These are phyloP conservation scores for Plutella xylostella DNA, from an alignment of 2,888 invertebrate genomes.

Conservation along the genomic window DNA sequence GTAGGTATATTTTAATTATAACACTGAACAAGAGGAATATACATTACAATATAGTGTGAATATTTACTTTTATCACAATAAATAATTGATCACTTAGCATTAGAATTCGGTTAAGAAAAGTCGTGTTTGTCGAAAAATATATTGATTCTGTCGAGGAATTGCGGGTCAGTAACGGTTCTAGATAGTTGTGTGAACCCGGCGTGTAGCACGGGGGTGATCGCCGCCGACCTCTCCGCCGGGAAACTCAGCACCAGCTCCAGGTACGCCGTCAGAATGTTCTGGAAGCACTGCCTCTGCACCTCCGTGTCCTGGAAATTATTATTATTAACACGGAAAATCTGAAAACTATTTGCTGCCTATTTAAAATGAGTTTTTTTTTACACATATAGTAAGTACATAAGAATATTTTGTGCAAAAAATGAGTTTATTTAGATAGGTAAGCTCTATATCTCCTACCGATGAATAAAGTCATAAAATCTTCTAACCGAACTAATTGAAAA, in stretches of 20 bases:
- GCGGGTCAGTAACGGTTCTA: constrained; percentile 57
- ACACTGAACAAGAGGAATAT: constrained; percentile 55
- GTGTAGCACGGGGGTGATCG: constrained; percentile 54
- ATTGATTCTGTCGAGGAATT: constrained; percentile 61
- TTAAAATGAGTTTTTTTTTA: no score
- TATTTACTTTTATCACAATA: constrained; percentile 12
- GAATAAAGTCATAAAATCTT: no score
- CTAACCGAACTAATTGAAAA: no score
- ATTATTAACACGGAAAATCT: no score
- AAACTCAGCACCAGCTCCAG: constrained; percentile 81
- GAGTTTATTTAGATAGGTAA: no score
- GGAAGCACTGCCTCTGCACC: constrained; percentile 85
- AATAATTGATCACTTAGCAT: constrained; percentile 34
- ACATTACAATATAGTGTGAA: constrained; percentile 28
- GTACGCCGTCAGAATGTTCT: constrained; percentile 87
- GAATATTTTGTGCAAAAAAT: no score
- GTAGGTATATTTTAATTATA: constrained; percentile 26
- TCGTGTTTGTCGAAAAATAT: constrained; percentile 66
- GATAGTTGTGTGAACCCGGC: constrained; percentile 53
- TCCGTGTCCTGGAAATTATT: constrained; percentile 84
- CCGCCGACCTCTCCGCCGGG: constrained; percentile 70
- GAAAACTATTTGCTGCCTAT: no score
- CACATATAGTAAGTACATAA: no score
- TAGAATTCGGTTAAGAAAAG: constrained; percentile 40
- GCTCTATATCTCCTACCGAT: no score